A percentile compares a stretch with the other conserved stretches of the same genome.
These are phyloP conservation scores for Pseudochromis fuscus DNA, from an alignment of 2,797 vertebrate species.

Conservation along the genomic window DNA sequence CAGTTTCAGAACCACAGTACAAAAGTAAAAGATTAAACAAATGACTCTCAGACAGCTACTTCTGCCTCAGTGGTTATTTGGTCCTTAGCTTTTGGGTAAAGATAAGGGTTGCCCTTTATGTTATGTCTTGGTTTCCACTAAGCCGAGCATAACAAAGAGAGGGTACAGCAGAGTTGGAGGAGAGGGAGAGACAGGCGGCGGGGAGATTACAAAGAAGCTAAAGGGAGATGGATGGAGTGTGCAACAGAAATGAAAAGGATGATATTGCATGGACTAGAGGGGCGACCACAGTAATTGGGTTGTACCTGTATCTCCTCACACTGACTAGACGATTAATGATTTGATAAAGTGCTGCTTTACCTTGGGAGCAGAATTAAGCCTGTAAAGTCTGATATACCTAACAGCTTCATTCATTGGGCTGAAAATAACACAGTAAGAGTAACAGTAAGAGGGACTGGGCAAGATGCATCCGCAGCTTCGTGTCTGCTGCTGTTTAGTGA, in stretches of 20 bases:
- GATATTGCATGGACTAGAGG: constrained; percentile 24
- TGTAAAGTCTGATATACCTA: constrained; percentile 53
- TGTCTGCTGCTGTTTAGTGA: neutral
- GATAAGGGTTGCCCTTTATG: constrained; percentile 7
- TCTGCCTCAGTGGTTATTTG: constrained; percentile 18
- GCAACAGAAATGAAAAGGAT: constrained; percentile 31
- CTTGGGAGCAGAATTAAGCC: constrained; percentile 31
- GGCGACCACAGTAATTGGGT: constrained; percentile 36
- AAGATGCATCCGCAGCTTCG: constrained; percentile 19
- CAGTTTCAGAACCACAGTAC: constrained; percentile 1
- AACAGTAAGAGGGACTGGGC: constrained; percentile 23
- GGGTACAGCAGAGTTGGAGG: neutral
- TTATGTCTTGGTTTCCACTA: constrained; percentile 16
- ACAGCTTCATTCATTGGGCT: constrained; percentile 40
- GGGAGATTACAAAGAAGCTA: neutral
- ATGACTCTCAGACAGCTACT: constrained; percentile 5
- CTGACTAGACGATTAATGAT: constrained; percentile 52
- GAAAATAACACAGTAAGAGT: constrained; percentile 28
- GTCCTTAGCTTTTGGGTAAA: constrained; percentile 3
- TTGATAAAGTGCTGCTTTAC: constrained; percentile 51
- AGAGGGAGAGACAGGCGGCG: neutral
- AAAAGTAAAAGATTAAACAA: constrained; percentile 7
- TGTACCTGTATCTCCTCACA: constrained; percentile 47
- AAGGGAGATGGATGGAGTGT: constrained; percentile 17
- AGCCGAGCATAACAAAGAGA: neutral